Evolutionary conservation across 2,113 vertebrate genomes (phyloP), one percentile per base, ranked within the genome.

Genomic region (Tamias sibiricus): DNA sequence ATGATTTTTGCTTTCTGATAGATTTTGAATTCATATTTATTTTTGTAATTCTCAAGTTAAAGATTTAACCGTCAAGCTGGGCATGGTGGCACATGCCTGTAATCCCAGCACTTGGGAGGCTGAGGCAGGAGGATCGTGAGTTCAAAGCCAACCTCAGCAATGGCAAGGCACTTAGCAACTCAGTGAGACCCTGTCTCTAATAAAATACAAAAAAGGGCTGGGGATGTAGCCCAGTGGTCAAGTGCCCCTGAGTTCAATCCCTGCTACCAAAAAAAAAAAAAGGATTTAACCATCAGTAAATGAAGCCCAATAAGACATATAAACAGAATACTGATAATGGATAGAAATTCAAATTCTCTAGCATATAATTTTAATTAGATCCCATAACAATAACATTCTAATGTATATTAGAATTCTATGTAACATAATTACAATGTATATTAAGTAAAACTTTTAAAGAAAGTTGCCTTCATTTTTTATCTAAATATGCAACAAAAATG

Each of bases 281-380:
- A 83, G 66, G 4, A 88, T 81, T 66, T 91, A 88, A 62, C 19
- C 13, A 88, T 91, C n/a, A 91, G 37, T 76, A 93, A 90, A 42
- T 79, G 28, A 77, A 87, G 4, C 19, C 26, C 37, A 37, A 24
- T 77, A 77, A 74, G 2, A 89, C 74, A 13, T 13, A 17, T 75
- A 66, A 8, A 76, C 20, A 76, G 91, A 90, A 57, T 26, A 79
- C 2, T 42, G 32, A 87, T 11, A 59, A 8, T 42, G 47, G 47
- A 87, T 89, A 89, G 72, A 80, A 92, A 16, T 17, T 28, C 83
- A 42, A 28, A 20, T 96, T 97, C 72, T 87, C 52, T 40, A 93
- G 69, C 20, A 84, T 68, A 80, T 66, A 9, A 16, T 71, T 76
- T 84, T 76, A 66, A 72, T 87, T 87, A 66, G 59, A 54, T 16